A percentile compares a stretch with the other conserved stretches of the same genome.
phyloP scores from a whole-genome alignment of 2,113 vertebrate genomes.

The Phyllostomus discolor region DNA sequence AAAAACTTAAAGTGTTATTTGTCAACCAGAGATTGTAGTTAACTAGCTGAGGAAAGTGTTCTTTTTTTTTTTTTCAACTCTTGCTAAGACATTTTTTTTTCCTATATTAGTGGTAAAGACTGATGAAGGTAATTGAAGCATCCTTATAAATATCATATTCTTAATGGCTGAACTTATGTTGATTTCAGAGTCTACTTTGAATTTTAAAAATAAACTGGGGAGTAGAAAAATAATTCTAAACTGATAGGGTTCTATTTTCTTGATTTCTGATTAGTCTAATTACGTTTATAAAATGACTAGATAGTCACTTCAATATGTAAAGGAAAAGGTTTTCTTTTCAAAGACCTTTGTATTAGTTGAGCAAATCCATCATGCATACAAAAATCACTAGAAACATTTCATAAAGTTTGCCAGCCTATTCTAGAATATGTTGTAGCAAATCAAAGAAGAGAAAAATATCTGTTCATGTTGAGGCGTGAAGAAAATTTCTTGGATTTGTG shows the following conservation, averaged over 20 bases:
- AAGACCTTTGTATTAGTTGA: not conserved
- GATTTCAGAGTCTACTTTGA: not conserved
- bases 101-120: not conserved
- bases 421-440: not conserved
- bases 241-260: not conserved
- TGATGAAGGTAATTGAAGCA: not conserved
- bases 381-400: not conserved
- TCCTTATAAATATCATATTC: not conserved
- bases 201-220: slow-evolving; percentile 24
- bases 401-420: not conserved
- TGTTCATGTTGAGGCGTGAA: not conserved
- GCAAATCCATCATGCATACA: not conserved
- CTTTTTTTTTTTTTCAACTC: not conserved
- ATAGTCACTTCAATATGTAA: not conserved
- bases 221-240: slow-evolving; percentile 31
- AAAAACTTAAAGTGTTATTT: not conserved
- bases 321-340: not conserved
- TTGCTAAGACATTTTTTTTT: slow-evolving; percentile 4
- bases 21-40: not conserved
- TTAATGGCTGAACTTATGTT: slow-evolving; percentile 6
- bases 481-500: not conserved
- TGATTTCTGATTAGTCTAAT: not conserved
- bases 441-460: not conserved
- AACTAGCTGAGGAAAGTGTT: not conserved
- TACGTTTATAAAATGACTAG: not conserved